Evolutionary conservation across 2,797 vertebrate genomes (phyloP).

Genomic region (Oophaga sylvatica): DNA sequence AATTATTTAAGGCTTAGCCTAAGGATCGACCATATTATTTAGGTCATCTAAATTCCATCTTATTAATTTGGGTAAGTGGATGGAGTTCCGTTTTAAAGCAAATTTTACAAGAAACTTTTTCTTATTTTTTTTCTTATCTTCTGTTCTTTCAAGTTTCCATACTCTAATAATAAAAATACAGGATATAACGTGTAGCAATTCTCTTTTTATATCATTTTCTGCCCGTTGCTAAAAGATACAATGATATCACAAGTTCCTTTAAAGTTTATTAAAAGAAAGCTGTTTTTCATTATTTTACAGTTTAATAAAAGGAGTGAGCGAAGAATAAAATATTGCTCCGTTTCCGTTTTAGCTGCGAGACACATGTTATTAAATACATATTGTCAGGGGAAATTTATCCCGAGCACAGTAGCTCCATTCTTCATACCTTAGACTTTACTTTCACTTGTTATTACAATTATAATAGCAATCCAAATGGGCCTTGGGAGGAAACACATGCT

Average conservation of each 20-base stretch:
- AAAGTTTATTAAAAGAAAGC: conserved; percentile 57
- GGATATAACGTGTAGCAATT: background rate
- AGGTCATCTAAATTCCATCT: background rate
- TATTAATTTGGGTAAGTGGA: background rate
- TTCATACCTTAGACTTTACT: conserved; percentile 61
- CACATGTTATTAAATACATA: conserved; percentile 60
- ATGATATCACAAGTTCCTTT: conserved; percentile 44
- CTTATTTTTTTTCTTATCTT: background rate
- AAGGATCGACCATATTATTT: too few species aligned
- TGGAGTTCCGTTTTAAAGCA: background rate
- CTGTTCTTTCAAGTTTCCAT: background rate
- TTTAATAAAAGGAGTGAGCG: conserved; percentile 50
- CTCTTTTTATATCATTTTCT: conserved; percentile 24
- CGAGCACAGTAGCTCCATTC: conserved; percentile 52
- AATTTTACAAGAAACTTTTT: background rate
- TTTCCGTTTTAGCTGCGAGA: conserved; percentile 48
- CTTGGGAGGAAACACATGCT: conserved; percentile 53
- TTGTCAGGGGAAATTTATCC: conserved; percentile 61
- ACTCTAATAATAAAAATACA: background rate
- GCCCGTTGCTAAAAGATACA: background rate
- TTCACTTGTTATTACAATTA: conserved; percentile 65
- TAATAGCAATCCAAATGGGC: conserved; percentile 34
- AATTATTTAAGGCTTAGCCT: too few species aligned
- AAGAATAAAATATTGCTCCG: conserved; percentile 49
- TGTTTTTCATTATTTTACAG: conserved; percentile 57